A percentile compares a stretch with the other conserved stretches of the same genome.
These are phyloP conservation scores for Drosophila pseudotakahashii DNA, from an alignment of 2,888 invertebrate species.

Conservation along the genomic window DNA sequence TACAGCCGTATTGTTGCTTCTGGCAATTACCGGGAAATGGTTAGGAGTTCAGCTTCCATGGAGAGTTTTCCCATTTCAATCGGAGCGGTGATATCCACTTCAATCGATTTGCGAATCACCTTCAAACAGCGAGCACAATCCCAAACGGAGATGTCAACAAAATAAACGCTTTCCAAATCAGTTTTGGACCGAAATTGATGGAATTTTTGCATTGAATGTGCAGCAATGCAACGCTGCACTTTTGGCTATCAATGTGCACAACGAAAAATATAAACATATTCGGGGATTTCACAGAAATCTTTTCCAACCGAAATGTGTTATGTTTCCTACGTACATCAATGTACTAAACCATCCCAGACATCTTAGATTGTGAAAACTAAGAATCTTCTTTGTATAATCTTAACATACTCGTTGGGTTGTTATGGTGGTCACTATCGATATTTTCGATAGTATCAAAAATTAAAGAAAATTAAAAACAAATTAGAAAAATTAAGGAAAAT, in stretches of 20 bases:
- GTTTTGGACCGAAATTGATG: conserved; percentile 2
- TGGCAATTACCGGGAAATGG: conserved; percentile 39
- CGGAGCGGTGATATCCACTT: background rate
- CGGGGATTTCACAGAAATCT: too few relatives aligned
- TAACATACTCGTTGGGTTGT: too few relatives aligned
- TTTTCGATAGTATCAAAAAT: too few relatives aligned
- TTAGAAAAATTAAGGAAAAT: too few relatives aligned
- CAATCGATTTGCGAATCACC: conserved; percentile 20
- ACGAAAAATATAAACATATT: too few relatives aligned
- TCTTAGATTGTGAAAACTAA: too few relatives aligned
- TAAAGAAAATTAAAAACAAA: too few relatives aligned
- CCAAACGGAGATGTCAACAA: background rate
- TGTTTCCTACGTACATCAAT: too few relatives aligned
- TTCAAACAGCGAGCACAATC: background rate
- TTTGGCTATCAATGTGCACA: background rate
- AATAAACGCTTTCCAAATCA: conserved; percentile 1
- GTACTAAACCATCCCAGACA: too few relatives aligned
- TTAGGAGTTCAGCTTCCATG: conserved; percentile 15
- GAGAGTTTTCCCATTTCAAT: conserved; percentile 16
- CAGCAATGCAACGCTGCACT: background rate
- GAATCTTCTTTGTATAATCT: too few relatives aligned
- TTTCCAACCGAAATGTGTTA: too few relatives aligned
- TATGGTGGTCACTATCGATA: too few relatives aligned
- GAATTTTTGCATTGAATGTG: background rate
- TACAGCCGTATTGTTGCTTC: conserved; percentile 35